Evolutionary conservation across 2,113 vertebrate genomes (phyloP).

Genomic region (Todiramphus saurophagus): DNA sequence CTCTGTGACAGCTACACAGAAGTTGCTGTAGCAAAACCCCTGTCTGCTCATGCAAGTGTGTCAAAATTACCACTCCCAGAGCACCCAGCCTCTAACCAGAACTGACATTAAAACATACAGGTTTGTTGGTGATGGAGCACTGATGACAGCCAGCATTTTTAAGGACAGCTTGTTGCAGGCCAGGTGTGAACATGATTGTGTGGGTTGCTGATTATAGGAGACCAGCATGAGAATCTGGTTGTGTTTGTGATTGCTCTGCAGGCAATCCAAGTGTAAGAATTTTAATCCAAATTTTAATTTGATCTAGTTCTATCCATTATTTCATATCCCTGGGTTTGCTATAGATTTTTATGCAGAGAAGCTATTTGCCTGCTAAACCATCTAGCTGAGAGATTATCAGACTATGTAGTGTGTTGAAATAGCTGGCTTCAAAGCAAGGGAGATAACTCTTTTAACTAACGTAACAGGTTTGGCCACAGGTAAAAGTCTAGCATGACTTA

Average conservation of each 20-base stretch:
- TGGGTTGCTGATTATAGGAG: neutral
- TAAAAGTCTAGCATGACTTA: slow-evolving; percentile 22
- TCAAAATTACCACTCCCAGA: neutral
- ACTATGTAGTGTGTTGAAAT: slow-evolving; percentile 11
- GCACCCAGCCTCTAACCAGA: neutral
- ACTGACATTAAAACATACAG: neutral
- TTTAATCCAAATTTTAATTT: neutral
- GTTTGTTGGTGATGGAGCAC: neutral
- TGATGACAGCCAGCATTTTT: neutral
- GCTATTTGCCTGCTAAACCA: neutral
- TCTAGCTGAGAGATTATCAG: neutral
- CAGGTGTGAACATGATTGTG: neutral
- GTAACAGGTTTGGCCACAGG: neutral
- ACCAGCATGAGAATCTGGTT: neutral
- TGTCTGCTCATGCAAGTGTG: rapidly evolving
- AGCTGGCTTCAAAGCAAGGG: neutral
- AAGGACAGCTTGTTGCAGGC: neutral
- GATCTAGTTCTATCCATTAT: neutral
- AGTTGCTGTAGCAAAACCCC: neutral
- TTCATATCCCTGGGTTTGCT: neutral
- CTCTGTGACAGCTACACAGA: neutral
- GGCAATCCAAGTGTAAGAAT: neutral
- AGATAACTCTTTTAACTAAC: slow-evolving; percentile 25
- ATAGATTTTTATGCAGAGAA: neutral
- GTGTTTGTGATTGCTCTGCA: neutral